Evolutionary conservation across 2,888 invertebrate species (phyloP), one percentile per base, ranked within the genome.

Genomic region (Ptycholaimellus sp.): DNA sequence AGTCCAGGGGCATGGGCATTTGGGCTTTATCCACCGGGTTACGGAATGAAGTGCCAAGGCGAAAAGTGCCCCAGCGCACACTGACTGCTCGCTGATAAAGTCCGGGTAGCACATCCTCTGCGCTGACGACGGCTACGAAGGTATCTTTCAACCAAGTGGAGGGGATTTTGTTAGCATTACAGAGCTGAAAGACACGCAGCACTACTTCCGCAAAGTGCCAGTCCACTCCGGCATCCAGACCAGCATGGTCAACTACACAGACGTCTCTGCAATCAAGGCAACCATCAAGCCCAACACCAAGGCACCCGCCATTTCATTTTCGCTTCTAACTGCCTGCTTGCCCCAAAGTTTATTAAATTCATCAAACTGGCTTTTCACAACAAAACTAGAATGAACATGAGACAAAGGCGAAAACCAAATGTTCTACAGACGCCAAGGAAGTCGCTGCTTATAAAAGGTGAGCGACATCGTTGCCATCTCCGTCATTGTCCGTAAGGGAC

Each of bases 391-490:
- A n/a, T n/a, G n/a, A n/a, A n/a, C 7, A 9, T 35, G 34, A 13
- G n/a, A n/a, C n/a, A n/a, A n/a, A n/a, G n/a, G n/a, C 33, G 16
- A 33, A 46, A 66, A 64, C 56, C 70, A 58, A 67, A 93, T 29
- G 93, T 87, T 87, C 60, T 87, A 42, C 93, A 93, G 62, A 75
- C 79, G 0, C 90, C 90, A 1, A 83, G 87, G n/a, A 93, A 93
- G 65, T 93, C 93, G 0, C 64, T 76, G 9, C 59, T 90, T 47
- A n/a, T n/a, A n/a, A n/a, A 81, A 81, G 65, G 68, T 93, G n/a
- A 69, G 73, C 9, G 87, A 93, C 57, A 78, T 93, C 37, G 68
- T 70, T 0, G 69, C 72, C 40, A 62, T 72, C 30, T 44, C 43
- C 17, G 35, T 45, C 13, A 49, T 51, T 3, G 52, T 48, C 1